Evolutionary conservation across 2,888 invertebrate species (phyloP).

Genomic region (Tachina lurida): DNA sequence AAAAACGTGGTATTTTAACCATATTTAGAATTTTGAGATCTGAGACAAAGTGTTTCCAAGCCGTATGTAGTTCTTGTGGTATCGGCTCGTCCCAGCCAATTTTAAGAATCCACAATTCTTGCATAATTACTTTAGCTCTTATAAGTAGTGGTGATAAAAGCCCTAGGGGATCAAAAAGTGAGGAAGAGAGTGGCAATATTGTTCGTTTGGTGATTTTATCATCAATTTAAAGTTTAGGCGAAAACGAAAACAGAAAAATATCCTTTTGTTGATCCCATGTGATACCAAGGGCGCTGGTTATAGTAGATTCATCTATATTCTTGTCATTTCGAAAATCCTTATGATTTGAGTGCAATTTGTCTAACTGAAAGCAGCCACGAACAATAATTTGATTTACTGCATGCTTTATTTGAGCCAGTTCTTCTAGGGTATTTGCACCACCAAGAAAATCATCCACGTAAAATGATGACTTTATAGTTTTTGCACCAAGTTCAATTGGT

Average conservation of each 20-base stretch:
- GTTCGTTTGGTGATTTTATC: slow-evolving; percentile 30
- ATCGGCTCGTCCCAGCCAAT: slow-evolving; percentile 36
- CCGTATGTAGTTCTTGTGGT: slow-evolving; percentile 17
- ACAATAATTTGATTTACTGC: not conserved
- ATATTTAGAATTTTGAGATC: not conserved
- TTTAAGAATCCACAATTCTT: slow-evolving; percentile 52
- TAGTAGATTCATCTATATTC: slow-evolving; percentile 15
- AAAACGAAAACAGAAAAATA: slow-evolving; percentile 50
- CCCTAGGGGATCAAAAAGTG: slow-evolving; percentile 63
- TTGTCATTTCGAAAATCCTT: not conserved
- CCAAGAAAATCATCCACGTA: slow-evolving; percentile 68
- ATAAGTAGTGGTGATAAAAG: slow-evolving; percentile 49
- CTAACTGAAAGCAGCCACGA: not conserved
- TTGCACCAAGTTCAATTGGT: slow-evolving; percentile 49
- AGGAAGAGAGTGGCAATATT: slow-evolving; percentile 49
- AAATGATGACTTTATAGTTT: not conserved
- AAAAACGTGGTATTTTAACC: slow-evolving; percentile 31
- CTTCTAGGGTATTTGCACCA: slow-evolving; percentile 61
- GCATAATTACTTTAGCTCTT: slow-evolving; percentile 43
- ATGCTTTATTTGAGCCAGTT: slow-evolving; percentile 21
- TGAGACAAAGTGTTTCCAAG: slow-evolving; percentile 5
- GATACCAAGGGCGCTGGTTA: slow-evolving; percentile 39
- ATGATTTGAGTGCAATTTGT: no score
- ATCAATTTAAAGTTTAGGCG: slow-evolving; percentile 8
- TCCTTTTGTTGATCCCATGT: slow-evolving; percentile 38